Evolutionary conservation across 2,888 invertebrate genomes (phyloP), one percentile per base, ranked within the genome.

Genomic region (Rhogogaster chlorosoma): DNA sequence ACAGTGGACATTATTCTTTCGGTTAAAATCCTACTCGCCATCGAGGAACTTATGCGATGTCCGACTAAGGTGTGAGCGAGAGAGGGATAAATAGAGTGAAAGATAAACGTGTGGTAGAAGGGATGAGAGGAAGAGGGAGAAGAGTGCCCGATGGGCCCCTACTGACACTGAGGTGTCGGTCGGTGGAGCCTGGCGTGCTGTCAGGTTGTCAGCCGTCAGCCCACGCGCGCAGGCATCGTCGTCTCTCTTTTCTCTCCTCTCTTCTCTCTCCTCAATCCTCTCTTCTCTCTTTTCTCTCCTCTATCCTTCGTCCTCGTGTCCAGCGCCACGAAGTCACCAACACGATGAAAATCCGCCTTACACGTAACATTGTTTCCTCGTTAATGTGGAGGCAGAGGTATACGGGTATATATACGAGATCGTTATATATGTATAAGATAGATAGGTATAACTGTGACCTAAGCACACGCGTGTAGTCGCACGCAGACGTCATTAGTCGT

Each of bases 141-240:
- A 90, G 90, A 88, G 91, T 91, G 91, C 89, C 90, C 89, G 90
- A 88, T 90, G 91, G 89, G 90, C 89, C 87, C 86, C 86, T 89
- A 87, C 90, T 92, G 92, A 91, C 92, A 92, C 92, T 90, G 90
- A 92, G 92, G 92, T 93, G 93, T 93, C 92, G 92, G 92, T 91
- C 92, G 92, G 93, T 92, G 92, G 92, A 90, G 89, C 88, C 87
- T 87, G 85, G 90, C 89, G 88, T 87, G 89, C 92, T 91, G 92
- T 92, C 92, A 93, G 91, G 91, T 91, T 92, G 92, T 93, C 92
- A 91, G 89, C 84, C 91, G 92, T 92, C 92, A 91, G 92, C 93
- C 93, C 92, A 93, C 92, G 93, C 92, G 92, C 92, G 91, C 90
- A 90, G 91, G 90, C 91, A 91, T 87, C 89, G 89, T 87, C 87